These are phyloP conservation scores for Andricus grossulariae DNA, from an alignment of 1,140 invertebrate genomes.

Conservation along the genomic window DNA sequence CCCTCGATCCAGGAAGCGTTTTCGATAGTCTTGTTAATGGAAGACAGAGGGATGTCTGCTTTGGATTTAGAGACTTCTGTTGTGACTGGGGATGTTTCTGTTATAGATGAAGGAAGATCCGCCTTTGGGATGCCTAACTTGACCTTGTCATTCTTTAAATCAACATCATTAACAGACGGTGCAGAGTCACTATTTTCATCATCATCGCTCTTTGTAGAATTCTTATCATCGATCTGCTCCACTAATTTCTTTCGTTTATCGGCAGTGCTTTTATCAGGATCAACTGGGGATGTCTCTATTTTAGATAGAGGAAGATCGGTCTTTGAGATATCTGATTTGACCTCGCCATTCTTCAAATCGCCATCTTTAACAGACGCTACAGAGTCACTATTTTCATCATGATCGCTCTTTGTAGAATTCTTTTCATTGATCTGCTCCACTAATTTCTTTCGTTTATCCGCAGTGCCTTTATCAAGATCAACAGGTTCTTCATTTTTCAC, in stretches of 20 bases:
- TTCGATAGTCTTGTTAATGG: background rate
- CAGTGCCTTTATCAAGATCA: background rate
- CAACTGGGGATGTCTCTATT: too few species aligned
- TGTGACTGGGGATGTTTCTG: background rate
- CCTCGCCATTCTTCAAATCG: slow-evolving; percentile 19
- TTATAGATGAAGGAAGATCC: slow-evolving; percentile 1
- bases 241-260: background rate
- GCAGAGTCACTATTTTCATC: background rate
- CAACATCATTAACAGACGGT: slow-evolving; percentile 10
- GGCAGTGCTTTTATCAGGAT: slow-evolving; percentile 2
- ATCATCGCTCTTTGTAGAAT: slow-evolving; percentile 10
- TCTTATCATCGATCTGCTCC: background rate
- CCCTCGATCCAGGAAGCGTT: background rate
- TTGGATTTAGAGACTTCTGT: background rate
- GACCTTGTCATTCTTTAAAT: slow-evolving; percentile 18
- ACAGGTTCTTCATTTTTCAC: slow-evolving; percentile 21
- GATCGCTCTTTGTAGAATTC: slow-evolving; percentile 4
- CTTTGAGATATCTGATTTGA: background rate
- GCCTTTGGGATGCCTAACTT: background rate
- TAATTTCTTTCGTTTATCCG: background rate
- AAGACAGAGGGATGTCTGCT: background rate
- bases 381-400: background rate
- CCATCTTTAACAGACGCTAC: background rate
- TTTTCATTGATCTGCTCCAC: background rate
- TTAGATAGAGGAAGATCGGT: background rate